Conservation (phyloP, 2,113 vertebrate species). For the Pipra filicauda region DNA sequence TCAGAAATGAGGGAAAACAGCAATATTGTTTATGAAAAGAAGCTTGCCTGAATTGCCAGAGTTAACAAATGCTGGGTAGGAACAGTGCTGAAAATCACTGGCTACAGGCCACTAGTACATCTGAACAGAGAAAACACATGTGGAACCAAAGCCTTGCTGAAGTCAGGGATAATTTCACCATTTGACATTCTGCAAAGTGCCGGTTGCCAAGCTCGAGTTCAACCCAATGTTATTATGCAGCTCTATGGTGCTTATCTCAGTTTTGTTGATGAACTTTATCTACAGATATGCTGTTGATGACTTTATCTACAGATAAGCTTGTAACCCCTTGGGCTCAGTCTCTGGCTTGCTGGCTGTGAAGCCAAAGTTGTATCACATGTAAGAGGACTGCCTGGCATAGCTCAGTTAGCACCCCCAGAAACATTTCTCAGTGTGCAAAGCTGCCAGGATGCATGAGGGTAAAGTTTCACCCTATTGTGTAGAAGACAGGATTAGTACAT, state of each 20-base stretch:
- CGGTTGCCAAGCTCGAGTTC: neutral
- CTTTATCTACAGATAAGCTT: neutral
- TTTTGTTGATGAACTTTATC: neutral
- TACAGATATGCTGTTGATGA: neutral
- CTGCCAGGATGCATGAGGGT: neutral
- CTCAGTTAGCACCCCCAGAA: neutral
- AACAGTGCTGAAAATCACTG: conserved; percentile 13
- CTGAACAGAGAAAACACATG: neutral
- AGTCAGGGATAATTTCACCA: neutral
- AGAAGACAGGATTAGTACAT: neutral
- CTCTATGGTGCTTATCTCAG: neutral
- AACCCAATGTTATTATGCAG: neutral
- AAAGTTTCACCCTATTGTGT: neutral
- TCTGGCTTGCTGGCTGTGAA: neutral
- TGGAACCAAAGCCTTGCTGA: neutral
- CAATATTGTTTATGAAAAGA: neutral
- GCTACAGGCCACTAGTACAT: neutral
- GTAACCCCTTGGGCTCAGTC: neutral
- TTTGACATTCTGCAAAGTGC: neutral
- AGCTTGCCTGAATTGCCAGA: neutral
- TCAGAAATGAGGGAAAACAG: neutral
- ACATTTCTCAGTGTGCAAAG: neutral
- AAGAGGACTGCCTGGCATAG: neutral
- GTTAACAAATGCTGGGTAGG: neutral
- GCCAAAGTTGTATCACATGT: neutral